Evolutionary conservation across 2,888 invertebrate genomes (phyloP).

Genomic region (Mechanitis messenoides): DNA sequence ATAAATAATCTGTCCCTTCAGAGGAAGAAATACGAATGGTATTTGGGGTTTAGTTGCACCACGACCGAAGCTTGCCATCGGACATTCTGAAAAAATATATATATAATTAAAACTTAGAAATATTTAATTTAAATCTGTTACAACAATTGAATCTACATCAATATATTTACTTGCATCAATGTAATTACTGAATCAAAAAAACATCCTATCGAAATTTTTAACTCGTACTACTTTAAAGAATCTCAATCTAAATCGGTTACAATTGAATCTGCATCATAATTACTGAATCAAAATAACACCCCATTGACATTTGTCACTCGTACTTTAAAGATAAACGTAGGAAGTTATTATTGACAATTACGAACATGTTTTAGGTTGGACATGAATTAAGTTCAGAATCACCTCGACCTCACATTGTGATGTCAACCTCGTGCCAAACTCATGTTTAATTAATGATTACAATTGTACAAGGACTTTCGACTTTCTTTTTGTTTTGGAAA

Average conservation of each 20-base stretch:
- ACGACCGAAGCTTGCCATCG: constrained; percentile 82
- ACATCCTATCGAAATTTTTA: too few species aligned
- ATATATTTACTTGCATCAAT: too few species aligned
- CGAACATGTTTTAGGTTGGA: constrained; percentile 8
- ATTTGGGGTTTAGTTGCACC: constrained; percentile 83
- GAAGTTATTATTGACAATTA: constrained; percentile 9
- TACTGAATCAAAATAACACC: not conserved
- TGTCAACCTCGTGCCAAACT: constrained; percentile 25
- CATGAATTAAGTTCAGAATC: constrained; percentile 13
- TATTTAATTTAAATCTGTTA: too few species aligned
- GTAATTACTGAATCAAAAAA: too few species aligned
- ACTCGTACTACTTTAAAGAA: too few species aligned
- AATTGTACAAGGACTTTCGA: constrained; percentile 28
- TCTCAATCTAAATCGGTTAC: too few species aligned
- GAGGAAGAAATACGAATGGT: constrained; percentile 89
- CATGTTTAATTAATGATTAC: constrained; percentile 31
- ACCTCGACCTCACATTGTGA: constrained; percentile 24
- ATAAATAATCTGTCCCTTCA: constrained; percentile 91
- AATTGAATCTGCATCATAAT: too few species aligned
- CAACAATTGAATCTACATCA: too few species aligned
- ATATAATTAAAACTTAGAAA: not conserved
- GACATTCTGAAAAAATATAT: constrained; percentile 75
- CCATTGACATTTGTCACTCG: not conserved
- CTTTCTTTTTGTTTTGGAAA: constrained; percentile 20
- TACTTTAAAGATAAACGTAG: too few species aligned